Evolutionary conservation across 2,888 invertebrate genomes (phyloP).

Genomic region (Tyria jacobaeae): DNA sequence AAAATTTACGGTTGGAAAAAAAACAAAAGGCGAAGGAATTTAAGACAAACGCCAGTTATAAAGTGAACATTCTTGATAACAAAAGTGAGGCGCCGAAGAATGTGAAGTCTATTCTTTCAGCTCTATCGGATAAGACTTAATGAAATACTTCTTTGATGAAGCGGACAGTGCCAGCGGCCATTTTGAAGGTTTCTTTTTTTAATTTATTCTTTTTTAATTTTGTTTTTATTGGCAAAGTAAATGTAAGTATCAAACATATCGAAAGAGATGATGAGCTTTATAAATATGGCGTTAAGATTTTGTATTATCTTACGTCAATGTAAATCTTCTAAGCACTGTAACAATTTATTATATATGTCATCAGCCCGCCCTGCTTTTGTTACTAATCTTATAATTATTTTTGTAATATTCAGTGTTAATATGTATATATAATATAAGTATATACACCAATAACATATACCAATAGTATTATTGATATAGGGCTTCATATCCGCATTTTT

Average conservation of each 20-base stretch:
- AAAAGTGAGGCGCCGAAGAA: conserved; percentile 76
- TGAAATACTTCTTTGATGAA: conserved; percentile 85
- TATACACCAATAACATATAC: too few species aligned
- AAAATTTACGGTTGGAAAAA: conserved; percentile 32
- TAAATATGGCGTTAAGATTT: neutral
- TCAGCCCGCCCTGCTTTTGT: too few species aligned
- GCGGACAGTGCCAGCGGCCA: conserved; percentile 56
- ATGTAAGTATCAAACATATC: neutral
- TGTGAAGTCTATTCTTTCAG: conserved; percentile 79
- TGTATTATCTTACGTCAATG: neutral
- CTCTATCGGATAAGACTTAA: conserved; percentile 74
- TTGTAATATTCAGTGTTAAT: too few species aligned
- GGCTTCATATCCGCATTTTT: too few species aligned
- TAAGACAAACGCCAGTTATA: conserved; percentile 70
- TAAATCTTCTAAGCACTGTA: neutral
- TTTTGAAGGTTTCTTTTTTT: conserved; percentile 51
- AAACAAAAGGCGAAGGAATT: conserved; percentile 63
- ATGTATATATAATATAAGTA: too few species aligned
- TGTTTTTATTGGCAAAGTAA: conserved; percentile 8
- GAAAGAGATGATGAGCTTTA: neutral
- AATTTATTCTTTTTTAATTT: conserved; percentile 18
- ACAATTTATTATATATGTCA: too few species aligned
- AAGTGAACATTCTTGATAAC: conserved; percentile 84
- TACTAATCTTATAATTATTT: too few species aligned
- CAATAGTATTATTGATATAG: too few species aligned